Evolutionary conservation across 2,797 vertebrate species (phyloP).

Genomic region (Coilia nasus): DNA sequence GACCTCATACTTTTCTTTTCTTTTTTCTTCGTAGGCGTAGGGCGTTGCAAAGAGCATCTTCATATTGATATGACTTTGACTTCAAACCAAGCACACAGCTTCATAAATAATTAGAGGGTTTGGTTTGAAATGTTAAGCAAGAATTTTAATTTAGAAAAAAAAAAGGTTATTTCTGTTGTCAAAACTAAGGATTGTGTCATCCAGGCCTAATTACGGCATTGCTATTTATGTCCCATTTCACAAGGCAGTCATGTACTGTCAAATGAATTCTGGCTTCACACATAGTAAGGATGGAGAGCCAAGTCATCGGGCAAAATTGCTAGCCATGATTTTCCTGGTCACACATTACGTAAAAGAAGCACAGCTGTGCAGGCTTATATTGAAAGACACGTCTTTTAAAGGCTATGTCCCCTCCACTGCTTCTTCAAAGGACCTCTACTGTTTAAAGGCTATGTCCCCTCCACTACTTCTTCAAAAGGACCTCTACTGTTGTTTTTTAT

Average conservation of each 20-base stretch:
- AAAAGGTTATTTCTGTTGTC: background rate
- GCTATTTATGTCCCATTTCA: background rate
- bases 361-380: too few relatives aligned
- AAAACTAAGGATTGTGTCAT: background rate
- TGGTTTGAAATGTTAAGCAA: background rate
- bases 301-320: background rate
- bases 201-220: background rate
- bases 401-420: too few relatives aligned
- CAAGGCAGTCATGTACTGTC: background rate
- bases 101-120: background rate
- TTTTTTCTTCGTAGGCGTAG: background rate
- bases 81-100: background rate
- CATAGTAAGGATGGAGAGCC: background rate
- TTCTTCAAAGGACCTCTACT: too few relatives aligned
- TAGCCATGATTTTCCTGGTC: too few relatives aligned
- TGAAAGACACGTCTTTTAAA: too few relatives aligned
- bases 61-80: background rate
- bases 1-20: background rate
- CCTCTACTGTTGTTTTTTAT: too few relatives aligned
- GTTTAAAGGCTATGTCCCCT: too few relatives aligned
- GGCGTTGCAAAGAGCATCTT: background rate
- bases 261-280: background rate
- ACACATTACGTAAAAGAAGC: too few relatives aligned
- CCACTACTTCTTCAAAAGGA: too few relatives aligned
- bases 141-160: background rate